Conservation (phyloP, 2,888 invertebrate genomes). For the Microchrysa polita region DNA sequence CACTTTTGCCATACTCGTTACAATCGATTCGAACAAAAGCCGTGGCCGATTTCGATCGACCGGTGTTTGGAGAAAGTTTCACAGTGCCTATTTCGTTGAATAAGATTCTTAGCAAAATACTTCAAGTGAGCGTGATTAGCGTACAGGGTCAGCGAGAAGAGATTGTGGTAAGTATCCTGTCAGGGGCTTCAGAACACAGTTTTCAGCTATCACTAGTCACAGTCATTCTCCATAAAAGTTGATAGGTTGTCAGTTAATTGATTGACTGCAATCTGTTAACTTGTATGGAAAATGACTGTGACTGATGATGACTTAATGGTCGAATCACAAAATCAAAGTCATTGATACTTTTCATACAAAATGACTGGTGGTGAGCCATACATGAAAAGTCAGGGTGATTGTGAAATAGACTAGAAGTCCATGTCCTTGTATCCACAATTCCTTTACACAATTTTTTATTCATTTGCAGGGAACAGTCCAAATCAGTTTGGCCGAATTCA, state of each 20-base stretch:
- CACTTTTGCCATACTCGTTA: conserved; percentile 71
- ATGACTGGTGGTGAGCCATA: no score
- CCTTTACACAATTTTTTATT: not conserved
- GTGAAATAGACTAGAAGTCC: not conserved
- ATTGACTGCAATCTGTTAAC: no score
- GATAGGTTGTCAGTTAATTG: no score
- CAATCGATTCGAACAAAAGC: conserved; percentile 75
- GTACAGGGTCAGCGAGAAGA: conserved; percentile 77
- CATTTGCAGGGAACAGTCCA: conserved; percentile 86
- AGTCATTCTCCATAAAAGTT: no score
- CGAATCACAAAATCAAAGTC: no score
- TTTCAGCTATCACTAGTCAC: no score
- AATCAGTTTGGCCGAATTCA: conserved; percentile 95
- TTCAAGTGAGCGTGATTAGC: conserved; percentile 90
- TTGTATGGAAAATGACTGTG: no score
- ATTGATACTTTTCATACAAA: no score
- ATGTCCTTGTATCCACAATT: not conserved
- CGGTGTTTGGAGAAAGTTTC: conserved; percentile 82
- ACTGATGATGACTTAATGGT: no score
- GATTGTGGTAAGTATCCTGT: conserved; percentile 79
- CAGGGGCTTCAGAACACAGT: no score
- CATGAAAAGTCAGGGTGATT: not conserved
- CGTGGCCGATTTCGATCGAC: conserved; percentile 76
- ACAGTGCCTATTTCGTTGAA: conserved; percentile 78
- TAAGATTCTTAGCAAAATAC: conserved; percentile 85